Conservation (phyloP, 2,113 vertebrate genomes). For the Hypomesus transpacificus region DNA sequence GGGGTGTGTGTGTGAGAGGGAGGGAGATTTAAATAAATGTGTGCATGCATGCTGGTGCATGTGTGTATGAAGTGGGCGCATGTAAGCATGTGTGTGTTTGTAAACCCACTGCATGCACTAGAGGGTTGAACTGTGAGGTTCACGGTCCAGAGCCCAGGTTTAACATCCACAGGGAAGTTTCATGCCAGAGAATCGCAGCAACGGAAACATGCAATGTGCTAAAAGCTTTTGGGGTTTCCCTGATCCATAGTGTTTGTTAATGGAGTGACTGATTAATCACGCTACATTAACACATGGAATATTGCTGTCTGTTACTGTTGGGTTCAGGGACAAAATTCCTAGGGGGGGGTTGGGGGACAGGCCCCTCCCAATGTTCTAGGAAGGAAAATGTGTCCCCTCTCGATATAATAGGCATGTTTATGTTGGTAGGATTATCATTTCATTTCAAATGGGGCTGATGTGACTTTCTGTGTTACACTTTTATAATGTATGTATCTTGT, state of each 20-base stretch:
- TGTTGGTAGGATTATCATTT: too few relatives aligned
- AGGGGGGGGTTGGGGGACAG: too few relatives aligned
- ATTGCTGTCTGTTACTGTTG: too few relatives aligned
- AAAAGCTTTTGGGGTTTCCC: slow-evolving; percentile 6
- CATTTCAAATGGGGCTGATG: too few relatives aligned
- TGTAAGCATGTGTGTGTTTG: neutral
- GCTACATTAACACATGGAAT: too few relatives aligned
- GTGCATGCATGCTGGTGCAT: neutral
- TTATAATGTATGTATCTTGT: too few relatives aligned
- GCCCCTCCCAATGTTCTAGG: too few relatives aligned
- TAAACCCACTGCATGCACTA: slow-evolving; percentile 17
- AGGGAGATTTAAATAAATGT: neutral
- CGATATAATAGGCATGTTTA: too few relatives aligned
- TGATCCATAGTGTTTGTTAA: slow-evolving; percentile 20
- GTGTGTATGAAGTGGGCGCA: neutral
- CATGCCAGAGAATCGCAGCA: slow-evolving; percentile 17
- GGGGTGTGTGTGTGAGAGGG: neutral
- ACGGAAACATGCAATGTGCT: slow-evolving; percentile 24
- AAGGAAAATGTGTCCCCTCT: too few relatives aligned
- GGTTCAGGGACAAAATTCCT: too few relatives aligned
- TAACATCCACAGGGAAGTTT: slow-evolving; percentile 15
- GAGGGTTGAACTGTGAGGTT: slow-evolving; percentile 16
- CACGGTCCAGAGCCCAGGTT: slow-evolving; percentile 10
- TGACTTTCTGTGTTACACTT: too few relatives aligned
- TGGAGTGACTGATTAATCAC: slow-evolving; percentile 11